phyloP scores from a whole-genome alignment of 2,888 invertebrate species.

The Amphipoea oculea region DNA sequence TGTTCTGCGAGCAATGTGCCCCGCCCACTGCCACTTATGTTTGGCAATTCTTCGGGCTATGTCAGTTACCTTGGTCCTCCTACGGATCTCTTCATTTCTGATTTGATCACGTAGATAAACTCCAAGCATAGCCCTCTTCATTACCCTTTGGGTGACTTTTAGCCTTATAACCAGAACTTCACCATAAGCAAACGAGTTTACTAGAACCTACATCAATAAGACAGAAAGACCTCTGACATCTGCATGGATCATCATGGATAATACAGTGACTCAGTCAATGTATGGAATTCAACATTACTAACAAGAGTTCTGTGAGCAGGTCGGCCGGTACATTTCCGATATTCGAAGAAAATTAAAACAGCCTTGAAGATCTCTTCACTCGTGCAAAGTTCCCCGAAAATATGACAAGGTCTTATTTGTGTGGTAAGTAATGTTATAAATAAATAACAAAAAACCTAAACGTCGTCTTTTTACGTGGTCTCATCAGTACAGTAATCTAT shows the following conservation, averaged over 20 bases:
- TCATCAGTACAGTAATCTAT: not conserved
- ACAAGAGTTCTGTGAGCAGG: constrained; percentile 5
- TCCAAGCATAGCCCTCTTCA: too few relatives aligned
- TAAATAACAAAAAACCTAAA: constrained; percentile 22
- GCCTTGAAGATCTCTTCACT: constrained; percentile 28
- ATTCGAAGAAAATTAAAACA: constrained; percentile 10
- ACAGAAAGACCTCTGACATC: not conserved
- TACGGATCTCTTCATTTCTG: too few relatives aligned
- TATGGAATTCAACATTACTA: not conserved
- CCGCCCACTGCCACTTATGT: too few relatives aligned
- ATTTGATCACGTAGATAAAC: too few relatives aligned
- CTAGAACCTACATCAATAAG: not conserved
- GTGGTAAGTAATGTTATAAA: constrained; percentile 30
- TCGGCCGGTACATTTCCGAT: not conserved
- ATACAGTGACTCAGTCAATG: constrained; percentile 12
- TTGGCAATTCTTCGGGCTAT: too few relatives aligned
- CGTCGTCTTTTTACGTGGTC: not conserved
- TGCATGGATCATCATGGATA: constrained; percentile 4
- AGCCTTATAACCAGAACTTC: not conserved
- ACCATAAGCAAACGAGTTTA: not conserved
- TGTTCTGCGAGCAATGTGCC: too few relatives aligned
- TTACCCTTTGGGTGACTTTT: too few relatives aligned
- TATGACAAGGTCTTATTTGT: constrained; percentile 11
- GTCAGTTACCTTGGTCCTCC: too few relatives aligned
- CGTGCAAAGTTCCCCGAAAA: constrained; percentile 24